phyloP scores from a whole-genome alignment of 2,113 vertebrate species.

The Tinamus guttatus region DNA sequence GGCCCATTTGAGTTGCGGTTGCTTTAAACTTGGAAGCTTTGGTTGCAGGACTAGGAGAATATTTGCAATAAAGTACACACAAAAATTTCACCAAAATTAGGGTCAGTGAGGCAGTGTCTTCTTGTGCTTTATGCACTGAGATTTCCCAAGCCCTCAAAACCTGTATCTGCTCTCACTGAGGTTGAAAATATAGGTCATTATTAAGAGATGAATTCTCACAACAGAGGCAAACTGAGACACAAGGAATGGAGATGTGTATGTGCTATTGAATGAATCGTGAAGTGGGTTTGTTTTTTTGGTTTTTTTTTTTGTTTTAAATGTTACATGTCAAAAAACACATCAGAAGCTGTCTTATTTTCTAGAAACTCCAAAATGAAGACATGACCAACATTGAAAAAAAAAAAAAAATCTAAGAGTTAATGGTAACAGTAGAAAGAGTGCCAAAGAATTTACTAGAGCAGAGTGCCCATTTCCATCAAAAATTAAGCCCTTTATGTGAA shows the following conservation, averaged over 20 bases:
- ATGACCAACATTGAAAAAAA: neutral
- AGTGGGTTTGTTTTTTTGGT: too few relatives aligned
- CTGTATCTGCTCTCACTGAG: neutral
- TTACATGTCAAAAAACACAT: neutral
- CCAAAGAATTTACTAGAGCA: neutral
- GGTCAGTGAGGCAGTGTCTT: neutral
- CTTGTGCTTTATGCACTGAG: neutral
- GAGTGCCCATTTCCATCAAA: neutral
- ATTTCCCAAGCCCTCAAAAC: neutral
- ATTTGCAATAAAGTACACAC: neutral
- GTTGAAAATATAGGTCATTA: neutral
- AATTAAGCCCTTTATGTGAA: neutral
- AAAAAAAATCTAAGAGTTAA: neutral
- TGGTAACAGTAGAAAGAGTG: neutral
- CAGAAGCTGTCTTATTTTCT: neutral
- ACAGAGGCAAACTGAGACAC: neutral
- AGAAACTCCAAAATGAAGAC: neutral
- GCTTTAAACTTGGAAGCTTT: too few relatives aligned
- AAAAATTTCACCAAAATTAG: neutral
- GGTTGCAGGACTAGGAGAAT: neutral
- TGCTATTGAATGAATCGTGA: neutral
- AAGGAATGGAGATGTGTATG: accelerated
- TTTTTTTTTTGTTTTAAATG: neutral
- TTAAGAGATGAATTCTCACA: neutral
- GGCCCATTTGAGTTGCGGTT: neutral